phyloP scores from a whole-genome alignment of 2,113 vertebrate species.

The Tachuris rubrigastra region DNA sequence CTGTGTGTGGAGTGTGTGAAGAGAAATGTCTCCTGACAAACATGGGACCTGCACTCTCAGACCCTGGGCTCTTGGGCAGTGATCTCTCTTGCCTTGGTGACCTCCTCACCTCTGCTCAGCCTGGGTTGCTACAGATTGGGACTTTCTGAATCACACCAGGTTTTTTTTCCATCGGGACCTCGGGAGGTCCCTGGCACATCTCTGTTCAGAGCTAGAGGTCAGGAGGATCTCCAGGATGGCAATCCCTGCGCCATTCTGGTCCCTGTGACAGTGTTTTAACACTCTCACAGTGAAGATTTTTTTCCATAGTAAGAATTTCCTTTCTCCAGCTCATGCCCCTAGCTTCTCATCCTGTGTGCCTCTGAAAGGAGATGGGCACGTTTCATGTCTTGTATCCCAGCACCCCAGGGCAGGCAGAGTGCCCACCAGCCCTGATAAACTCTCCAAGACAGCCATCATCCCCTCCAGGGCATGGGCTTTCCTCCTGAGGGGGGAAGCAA shows the following conservation, averaged over 20 bases:
- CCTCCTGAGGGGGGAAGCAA: neutral
- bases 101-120: neutral
- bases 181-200: neutral
- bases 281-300: neutral
- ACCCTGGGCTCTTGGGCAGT: neutral
- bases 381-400: neutral
- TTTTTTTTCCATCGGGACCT: accelerated
- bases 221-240: neutral
- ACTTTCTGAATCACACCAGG: neutral
- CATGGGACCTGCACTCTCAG: neutral
- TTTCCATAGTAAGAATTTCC: neutral
- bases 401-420: neutral
- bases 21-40: neutral
- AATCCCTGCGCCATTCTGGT: neutral
- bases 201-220: neutral
- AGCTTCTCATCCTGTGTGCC: neutral
- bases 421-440: neutral
- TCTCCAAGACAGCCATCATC: neutral
- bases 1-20: neutral
- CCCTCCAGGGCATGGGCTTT: neutral
- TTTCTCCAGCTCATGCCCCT: neutral
- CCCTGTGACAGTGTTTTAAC: neutral
- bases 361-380: neutral
- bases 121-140: neutral
- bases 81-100: neutral